phyloP scores from a whole-genome alignment of 2,888 invertebrate species.

The Clitarchus hookeri region DNA sequence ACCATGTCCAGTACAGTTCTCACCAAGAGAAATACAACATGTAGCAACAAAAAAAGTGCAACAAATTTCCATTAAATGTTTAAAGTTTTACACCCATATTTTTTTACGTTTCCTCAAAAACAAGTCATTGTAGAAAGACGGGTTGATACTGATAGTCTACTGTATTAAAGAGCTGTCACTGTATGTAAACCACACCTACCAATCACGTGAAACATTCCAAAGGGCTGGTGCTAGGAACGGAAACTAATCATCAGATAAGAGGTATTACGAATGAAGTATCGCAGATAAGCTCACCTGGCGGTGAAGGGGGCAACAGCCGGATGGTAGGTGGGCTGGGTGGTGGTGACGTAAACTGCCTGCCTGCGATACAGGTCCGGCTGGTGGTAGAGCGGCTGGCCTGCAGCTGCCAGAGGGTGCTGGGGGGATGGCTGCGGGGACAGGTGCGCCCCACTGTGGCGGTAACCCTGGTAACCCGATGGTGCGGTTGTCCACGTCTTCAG shows the following conservation, averaged over 20 bases:
- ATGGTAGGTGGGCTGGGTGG: constrained; percentile 60
- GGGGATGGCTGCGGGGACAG: constrained; percentile 61
- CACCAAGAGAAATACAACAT: too few relatives aligned
- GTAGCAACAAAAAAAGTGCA: too few relatives aligned
- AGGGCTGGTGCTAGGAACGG: too few relatives aligned
- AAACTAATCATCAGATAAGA: neutral
- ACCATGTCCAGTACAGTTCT: too few relatives aligned
- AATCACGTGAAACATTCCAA: too few relatives aligned
- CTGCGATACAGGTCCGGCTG: constrained; percentile 68
- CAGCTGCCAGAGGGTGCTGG: constrained; percentile 57
- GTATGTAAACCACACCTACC: too few relatives aligned
- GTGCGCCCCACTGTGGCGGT: constrained; percentile 54
- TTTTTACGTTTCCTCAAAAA: too few relatives aligned
- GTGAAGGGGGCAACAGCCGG: constrained; percentile 57
- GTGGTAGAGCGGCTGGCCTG: constrained; percentile 66
- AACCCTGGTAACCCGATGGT: constrained; percentile 53
- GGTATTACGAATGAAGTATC: neutral
- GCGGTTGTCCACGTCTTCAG: constrained; percentile 49
- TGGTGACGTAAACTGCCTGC: constrained; percentile 71
- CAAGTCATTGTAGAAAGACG: too few relatives aligned
- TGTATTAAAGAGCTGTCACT: too few relatives aligned
- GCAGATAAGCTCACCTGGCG: constrained; percentile 48
- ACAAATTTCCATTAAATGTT: too few relatives aligned
- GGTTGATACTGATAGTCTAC: too few relatives aligned
- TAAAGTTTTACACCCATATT: too few relatives aligned